These are phyloP conservation scores for Lepidocyrtinus sp. DNA, from an alignment of 2,888 invertebrate genomes.

Conservation along the genomic window DNA sequence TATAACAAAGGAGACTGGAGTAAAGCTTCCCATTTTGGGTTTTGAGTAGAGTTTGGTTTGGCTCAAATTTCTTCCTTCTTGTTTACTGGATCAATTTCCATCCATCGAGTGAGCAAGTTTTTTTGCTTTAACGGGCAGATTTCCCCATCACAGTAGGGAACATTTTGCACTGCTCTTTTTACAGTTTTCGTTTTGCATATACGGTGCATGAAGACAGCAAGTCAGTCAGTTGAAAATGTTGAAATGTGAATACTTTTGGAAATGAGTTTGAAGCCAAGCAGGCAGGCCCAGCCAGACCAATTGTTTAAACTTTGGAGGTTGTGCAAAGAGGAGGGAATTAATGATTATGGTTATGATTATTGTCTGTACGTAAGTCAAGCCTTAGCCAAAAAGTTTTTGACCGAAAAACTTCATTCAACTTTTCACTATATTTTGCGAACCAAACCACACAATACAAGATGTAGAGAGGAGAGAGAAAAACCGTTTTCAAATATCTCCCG, in stretches of 20 bases:
- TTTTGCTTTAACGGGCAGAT: background rate
- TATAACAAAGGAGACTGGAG: conserved; percentile 7
- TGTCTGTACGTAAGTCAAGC: background rate
- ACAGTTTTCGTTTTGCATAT: conserved; percentile 25
- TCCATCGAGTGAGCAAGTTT: background rate
- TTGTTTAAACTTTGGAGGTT: background rate
- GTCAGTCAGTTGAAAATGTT: background rate
- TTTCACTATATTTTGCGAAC: background rate
- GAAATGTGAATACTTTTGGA: conserved; percentile 30
- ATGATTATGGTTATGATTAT: conserved; percentile 46
- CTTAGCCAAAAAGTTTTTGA: background rate
- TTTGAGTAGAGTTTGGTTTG: conserved; percentile 33
- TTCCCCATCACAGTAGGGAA: background rate
- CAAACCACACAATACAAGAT: background rate
- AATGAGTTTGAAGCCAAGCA: background rate
- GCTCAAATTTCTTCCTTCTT: conserved; percentile 46
- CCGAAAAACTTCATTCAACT: background rate
- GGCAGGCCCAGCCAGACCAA: background rate
- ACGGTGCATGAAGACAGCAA: background rate
- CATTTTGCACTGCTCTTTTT: conserved; percentile 37
- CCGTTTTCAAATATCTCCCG: conserved; percentile 35
- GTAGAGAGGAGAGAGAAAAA: background rate
- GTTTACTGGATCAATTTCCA: background rate
- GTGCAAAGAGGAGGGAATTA: conserved; percentile 27
- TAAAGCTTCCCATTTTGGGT: background rate